These are phyloP conservation scores for Tiliacea citrago DNA, from an alignment of 2,888 invertebrate genomes.

Conservation along the genomic window DNA sequence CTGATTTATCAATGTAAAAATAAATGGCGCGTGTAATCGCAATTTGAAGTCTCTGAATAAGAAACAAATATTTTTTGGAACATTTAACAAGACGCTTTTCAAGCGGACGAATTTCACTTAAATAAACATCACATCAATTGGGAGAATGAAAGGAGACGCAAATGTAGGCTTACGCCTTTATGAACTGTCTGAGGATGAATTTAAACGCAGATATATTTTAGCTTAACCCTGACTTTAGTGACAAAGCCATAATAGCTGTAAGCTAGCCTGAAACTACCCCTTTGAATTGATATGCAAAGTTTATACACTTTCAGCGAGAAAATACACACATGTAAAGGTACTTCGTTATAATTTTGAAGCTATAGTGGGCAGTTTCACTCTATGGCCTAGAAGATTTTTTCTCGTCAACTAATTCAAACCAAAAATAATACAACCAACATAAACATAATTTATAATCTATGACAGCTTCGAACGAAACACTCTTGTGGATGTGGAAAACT, in stretches of 20 bases:
- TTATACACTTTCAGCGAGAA: conserved; percentile 6
- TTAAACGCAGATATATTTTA: conserved; percentile 35
- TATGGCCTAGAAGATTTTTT: too few species aligned
- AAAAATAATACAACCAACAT: too few species aligned
- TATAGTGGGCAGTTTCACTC: too few species aligned
- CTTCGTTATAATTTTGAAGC: conserved; percentile 4
- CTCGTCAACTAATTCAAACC: too few species aligned
- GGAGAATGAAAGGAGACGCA: conserved; percentile 16
- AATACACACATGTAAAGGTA: conserved; percentile 2
- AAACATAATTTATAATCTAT: too few species aligned
- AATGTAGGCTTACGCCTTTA: conserved; percentile 36
- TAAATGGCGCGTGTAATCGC: conserved; percentile 35
- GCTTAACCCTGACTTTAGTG: conserved; percentile 23
- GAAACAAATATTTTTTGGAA: conserved; percentile 47
- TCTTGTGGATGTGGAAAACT: too few species aligned
- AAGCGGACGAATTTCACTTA: conserved; percentile 36
- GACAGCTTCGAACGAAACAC: too few species aligned
- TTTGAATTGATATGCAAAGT: conserved; percentile 39
- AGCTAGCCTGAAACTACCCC: conserved; percentile 26
- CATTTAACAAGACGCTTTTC: conserved; percentile 48
- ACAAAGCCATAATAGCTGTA: conserved; percentile 36
- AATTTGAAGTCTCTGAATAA: conserved; percentile 42
- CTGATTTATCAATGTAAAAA: conserved; percentile 21
- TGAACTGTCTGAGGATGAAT: conserved; percentile 24
- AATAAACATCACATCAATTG: conserved; percentile 42